Evolutionary conservation across 2,113 vertebrate species (phyloP), one percentile per base, ranked within the genome.

Genomic region (Neomonachus schauinslandi): DNA sequence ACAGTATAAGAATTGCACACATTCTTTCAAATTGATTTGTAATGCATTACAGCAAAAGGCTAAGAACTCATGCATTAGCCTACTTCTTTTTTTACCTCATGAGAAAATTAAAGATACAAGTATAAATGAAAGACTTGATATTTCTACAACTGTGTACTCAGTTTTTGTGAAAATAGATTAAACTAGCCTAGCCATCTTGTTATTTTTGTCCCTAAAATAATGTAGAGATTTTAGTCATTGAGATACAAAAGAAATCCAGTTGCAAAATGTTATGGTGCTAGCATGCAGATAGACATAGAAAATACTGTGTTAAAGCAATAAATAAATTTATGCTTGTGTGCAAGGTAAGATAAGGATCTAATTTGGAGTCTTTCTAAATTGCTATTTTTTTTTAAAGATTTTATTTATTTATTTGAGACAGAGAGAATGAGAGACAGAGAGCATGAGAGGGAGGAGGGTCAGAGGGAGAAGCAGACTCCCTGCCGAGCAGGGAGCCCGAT

Each of bases 11-110:
- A 96, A 94, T 13, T 72, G 28, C 12, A 81, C 0, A 36, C 11
- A 91, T 79, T 87, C 65, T 91, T 83, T 82, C 55, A 65, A 91
- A 92, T 57, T 94, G 61, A 95, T 90, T 87, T 83, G 28, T 83
- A 90, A 87, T 69, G 4, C 61, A 93, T 88, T 90, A 83, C 12
- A 82, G n/a, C 36, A 76, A 92, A 87, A 97, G 19, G 13, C 55
- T 80, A 83, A 63, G n/a, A 90, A 80, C 11, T 46, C 55, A 31
- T 49, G 53, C n/a, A 84, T 91, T 81, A 85, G 49, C 28, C 16
- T 84, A 88, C 18, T 42, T 87, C 33, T 28, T 59, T 89, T 93
- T 95, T 46, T n/a, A 8, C 46, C 39, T 79, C 36, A 59, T 76
- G 42, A 93, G 36, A 81, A 95, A 96, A 89, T 65, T 72, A 57